Conservation (phyloP, 2,113 vertebrate genomes). For the Lepus europaeus region DNA sequence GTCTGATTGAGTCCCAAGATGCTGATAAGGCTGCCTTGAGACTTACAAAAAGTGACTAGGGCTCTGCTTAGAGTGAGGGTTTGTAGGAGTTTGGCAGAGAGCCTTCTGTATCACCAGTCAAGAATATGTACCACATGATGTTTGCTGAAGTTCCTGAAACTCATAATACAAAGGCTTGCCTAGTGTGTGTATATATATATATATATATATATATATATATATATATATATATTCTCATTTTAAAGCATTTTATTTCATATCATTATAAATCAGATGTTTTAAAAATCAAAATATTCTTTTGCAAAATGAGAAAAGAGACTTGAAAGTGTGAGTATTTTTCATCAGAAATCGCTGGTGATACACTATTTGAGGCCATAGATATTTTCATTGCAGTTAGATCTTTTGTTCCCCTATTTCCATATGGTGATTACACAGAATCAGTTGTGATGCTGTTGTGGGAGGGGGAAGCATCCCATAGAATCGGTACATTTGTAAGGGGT, state of each 20-base stretch:
- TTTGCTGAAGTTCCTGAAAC: neutral
- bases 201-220: too few species aligned
- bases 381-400: neutral
- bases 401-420: conserved; percentile 11
- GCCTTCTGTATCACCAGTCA: neutral
- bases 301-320: neutral
- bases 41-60: neutral
- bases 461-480: neutral
- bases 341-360: neutral
- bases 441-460: neutral
- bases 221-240: neutral
- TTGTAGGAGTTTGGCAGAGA: neutral
- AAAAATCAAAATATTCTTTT: neutral
- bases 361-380: neutral
- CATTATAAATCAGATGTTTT: conserved; percentile 23
- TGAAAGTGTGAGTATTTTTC: conserved; percentile 14
- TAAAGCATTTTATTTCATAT: conserved; percentile 27
- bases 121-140: neutral
- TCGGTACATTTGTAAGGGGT: neutral
- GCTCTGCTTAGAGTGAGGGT: neutral
- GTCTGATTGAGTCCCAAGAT: neutral
- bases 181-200: neutral
- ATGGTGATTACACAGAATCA: neutral
- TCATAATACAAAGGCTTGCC: neutral
- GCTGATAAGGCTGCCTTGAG: neutral